Evolutionary conservation across 2,888 invertebrate species (phyloP).

Genomic region (Ametastegia equiseti): DNA sequence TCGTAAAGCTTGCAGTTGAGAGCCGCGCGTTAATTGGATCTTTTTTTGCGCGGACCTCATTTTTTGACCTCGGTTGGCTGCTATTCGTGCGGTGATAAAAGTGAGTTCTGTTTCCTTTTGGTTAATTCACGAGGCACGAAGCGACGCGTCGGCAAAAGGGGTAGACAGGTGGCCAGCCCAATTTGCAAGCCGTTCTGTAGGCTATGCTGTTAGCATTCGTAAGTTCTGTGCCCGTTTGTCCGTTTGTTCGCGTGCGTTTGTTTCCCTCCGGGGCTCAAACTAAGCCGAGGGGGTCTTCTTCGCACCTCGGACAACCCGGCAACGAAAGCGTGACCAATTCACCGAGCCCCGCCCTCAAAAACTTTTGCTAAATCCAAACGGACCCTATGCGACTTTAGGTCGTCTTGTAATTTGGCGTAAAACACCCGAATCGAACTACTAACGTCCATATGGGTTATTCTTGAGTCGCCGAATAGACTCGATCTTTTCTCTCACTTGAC

Average conservation of each 20-base stretch:
- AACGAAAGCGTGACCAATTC: slow-evolving; percentile 23
- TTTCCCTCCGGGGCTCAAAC: not conserved
- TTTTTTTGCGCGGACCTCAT: slow-evolving; percentile 18
- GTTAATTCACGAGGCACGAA: slow-evolving; percentile 44
- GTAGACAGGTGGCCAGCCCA: slow-evolving; percentile 37
- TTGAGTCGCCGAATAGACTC: not conserved
- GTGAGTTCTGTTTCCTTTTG: slow-evolving; percentile 39
- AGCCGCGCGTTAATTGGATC: slow-evolving; percentile 32
- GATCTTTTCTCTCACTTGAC: not conserved
- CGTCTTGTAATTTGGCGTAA: slow-evolving; percentile 19
- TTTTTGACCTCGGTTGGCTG: slow-evolving; percentile 31
- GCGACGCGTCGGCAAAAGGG: slow-evolving; percentile 29
- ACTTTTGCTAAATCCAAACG: slow-evolving; percentile 9
- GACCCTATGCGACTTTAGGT: not conserved
- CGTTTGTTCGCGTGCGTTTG: slow-evolving; percentile 31
- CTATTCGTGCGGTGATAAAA: slow-evolving; percentile 27
- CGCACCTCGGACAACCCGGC: slow-evolving; percentile 25
- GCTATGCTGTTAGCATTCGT: slow-evolving; percentile 29
- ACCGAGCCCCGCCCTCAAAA: slow-evolving; percentile 26
- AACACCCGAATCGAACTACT: slow-evolving; percentile 10
- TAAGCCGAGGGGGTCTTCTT: slow-evolving; percentile 29
- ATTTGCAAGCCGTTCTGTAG: slow-evolving; percentile 32
- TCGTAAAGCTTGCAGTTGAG: slow-evolving; percentile 23
- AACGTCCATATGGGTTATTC: slow-evolving; percentile 16
- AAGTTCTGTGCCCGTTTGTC: slow-evolving; percentile 15